Percentiles rank a stretch among this genome's conserved stretches.
phyloP scores from a whole-genome alignment of 2,888 invertebrate genomes.

The Tanypteryx hageni region DNA sequence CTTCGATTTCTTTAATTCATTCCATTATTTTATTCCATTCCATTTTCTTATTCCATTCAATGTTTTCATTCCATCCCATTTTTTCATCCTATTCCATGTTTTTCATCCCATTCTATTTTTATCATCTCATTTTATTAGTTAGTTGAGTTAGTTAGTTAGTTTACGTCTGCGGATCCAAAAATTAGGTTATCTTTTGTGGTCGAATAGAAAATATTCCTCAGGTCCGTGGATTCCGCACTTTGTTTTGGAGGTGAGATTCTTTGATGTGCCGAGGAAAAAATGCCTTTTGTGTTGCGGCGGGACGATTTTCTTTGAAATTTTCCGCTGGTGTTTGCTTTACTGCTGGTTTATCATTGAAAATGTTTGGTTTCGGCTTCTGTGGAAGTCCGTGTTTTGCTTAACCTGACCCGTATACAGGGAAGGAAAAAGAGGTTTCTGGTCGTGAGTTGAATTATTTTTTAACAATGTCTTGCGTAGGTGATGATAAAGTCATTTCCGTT shows the following conservation, averaged over 20 bases:
- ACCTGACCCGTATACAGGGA: not conserved
- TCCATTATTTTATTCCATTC: not conserved
- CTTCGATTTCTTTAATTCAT: too few relatives aligned
- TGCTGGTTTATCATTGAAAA: not conserved
- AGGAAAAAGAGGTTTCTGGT: too few relatives aligned
- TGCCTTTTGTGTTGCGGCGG: not conserved
- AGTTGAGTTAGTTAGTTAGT: not conserved
- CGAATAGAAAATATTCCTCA: not conserved
- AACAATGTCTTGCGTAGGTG: too few relatives aligned
- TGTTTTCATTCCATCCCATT: not conserved
- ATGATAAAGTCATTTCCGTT: too few relatives aligned
- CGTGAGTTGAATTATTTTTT: too few relatives aligned
- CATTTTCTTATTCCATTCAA: too few relatives aligned
- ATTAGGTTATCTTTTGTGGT: constrained; percentile 32
- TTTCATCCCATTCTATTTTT: too few relatives aligned
- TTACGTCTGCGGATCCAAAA: not conserved
- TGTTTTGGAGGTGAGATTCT: not conserved
- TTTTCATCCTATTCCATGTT: too few relatives aligned
- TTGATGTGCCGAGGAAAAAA: constrained; percentile 3
- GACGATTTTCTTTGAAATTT: not conserved
- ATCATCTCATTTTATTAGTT: too few relatives aligned
- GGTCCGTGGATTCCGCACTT: not conserved
- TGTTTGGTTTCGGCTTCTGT: not conserved
- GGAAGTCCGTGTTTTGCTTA: not conserved
- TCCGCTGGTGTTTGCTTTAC: not conserved